Evolutionary conservation across 2,888 invertebrate genomes (phyloP).

Genomic region (Griposia aprilina): DNA sequence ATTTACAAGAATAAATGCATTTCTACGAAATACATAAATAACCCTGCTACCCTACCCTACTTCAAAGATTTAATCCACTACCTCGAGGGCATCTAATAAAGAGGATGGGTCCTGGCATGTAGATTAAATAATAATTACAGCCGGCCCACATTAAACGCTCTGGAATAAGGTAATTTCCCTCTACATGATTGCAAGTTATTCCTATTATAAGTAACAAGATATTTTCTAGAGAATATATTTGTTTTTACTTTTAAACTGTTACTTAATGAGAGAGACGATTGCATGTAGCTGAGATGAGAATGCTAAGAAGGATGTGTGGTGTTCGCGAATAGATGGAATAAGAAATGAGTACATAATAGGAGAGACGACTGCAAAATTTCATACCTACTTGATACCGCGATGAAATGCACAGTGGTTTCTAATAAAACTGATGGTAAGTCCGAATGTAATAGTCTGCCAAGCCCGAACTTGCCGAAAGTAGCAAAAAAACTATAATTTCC

Average conservation of each 20-base stretch:
- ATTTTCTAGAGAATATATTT: slow-evolving; percentile 1
- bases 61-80: slow-evolving; percentile 49
- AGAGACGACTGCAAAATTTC: too few species aligned
- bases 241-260: neutral
- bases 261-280: neutral
- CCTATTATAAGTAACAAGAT: slow-evolving; percentile 14
- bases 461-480: too few species aligned
- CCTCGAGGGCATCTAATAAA: slow-evolving; percentile 38
- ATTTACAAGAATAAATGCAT: neutral
- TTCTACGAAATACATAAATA: slow-evolving; percentile 12
- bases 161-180: slow-evolving; percentile 32
- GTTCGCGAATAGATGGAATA: too few species aligned
- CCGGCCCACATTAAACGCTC: slow-evolving; percentile 41
- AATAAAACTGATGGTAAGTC: too few species aligned
- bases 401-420: too few species aligned
- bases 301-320: too few species aligned
- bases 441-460: too few species aligned
- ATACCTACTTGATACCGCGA: too few species aligned
- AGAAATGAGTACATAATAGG: too few species aligned
- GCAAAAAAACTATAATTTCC: too few species aligned
- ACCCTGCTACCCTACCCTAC: slow-evolving; percentile 16
- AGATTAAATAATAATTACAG: slow-evolving; percentile 60
- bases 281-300: neutral
- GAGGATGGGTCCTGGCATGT: slow-evolving; percentile 36
- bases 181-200: slow-evolving; percentile 38